Conservation (phyloP, 2,888 invertebrate genomes). For the Trissonchulus sp. region DNA sequence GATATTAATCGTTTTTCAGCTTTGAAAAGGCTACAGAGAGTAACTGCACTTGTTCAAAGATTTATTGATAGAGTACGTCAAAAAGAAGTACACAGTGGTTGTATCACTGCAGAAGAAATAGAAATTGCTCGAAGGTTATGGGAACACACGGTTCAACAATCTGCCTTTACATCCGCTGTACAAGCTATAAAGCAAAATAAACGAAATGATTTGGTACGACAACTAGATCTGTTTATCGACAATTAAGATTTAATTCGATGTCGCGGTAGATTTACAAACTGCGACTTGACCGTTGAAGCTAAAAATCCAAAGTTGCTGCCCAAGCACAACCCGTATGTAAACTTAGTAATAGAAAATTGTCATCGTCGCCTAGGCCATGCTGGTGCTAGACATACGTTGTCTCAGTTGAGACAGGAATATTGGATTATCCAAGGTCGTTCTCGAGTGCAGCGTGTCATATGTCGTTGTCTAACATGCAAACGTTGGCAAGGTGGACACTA, state of each 20-base stretch:
- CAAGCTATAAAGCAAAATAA: background rate
- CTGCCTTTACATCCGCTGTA: background rate
- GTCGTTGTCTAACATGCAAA: conserved; percentile 18
- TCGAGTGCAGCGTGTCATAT: conserved; percentile 16
- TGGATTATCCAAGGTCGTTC: conserved; percentile 25
- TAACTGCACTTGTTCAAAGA: no score
- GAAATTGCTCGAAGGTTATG: background rate
- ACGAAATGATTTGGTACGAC: background rate
- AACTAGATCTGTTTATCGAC: conserved; percentile 23
- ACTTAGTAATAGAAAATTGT: background rate
- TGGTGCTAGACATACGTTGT: conserved; percentile 26
- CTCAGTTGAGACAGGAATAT: conserved; percentile 19
- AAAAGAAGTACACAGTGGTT: no score
- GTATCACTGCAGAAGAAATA: no score
- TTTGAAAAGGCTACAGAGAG: no score
- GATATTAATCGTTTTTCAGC: no score
- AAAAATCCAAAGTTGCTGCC: conserved; percentile 25
- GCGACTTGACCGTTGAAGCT: conserved; percentile 20
- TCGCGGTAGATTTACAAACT: conserved; percentile 23
- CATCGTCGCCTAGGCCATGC: background rate
- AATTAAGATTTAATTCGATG: conserved; percentile 24
- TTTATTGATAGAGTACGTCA: no score
- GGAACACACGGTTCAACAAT: background rate
- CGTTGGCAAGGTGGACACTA: conserved; percentile 24
- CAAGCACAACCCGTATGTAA: background rate